These are phyloP conservation scores for Pseudococcus longispinus DNA, from an alignment of 2,888 invertebrate species.

Conservation along the genomic window DNA sequence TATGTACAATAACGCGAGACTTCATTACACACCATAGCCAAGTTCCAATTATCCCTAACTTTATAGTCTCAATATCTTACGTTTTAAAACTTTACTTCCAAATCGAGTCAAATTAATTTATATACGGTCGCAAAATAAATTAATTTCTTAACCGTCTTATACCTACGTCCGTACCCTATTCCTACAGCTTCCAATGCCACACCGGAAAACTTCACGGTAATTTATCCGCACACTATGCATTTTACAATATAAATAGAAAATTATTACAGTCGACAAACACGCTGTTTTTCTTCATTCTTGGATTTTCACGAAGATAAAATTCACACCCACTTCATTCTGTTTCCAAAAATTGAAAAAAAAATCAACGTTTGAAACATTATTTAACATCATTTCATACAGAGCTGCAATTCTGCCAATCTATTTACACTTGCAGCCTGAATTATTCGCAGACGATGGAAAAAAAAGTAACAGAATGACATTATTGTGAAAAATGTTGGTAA, in stretches of 20 bases:
- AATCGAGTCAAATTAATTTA: conserved; percentile 12
- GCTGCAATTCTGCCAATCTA: background rate
- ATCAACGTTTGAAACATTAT: background rate
- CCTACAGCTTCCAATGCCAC: background rate
- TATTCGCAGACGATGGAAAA: background rate
- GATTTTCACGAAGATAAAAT: background rate
- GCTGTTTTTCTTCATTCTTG: background rate
- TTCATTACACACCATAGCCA: background rate
- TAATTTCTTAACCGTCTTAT: background rate
- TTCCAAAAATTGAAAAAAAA: background rate
- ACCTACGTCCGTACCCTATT: background rate
- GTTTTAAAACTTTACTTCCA: background rate
- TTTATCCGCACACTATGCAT: background rate
- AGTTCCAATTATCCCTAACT: background rate
- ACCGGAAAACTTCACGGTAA: background rate
- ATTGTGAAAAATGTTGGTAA: background rate
- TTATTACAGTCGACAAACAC: background rate
- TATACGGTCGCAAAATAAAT: conserved; percentile 1
- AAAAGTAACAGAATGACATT: background rate
- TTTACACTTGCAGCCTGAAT: background rate
- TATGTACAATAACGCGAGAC: background rate
- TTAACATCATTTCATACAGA: background rate
- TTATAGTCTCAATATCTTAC: conserved; percentile 23
- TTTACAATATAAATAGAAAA: background rate
- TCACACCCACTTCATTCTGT: background rate